Evolutionary conservation across 2,113 vertebrate species (phyloP), one percentile per base, ranked within the genome.

Genomic region (Alexandromys fortis): DNA sequence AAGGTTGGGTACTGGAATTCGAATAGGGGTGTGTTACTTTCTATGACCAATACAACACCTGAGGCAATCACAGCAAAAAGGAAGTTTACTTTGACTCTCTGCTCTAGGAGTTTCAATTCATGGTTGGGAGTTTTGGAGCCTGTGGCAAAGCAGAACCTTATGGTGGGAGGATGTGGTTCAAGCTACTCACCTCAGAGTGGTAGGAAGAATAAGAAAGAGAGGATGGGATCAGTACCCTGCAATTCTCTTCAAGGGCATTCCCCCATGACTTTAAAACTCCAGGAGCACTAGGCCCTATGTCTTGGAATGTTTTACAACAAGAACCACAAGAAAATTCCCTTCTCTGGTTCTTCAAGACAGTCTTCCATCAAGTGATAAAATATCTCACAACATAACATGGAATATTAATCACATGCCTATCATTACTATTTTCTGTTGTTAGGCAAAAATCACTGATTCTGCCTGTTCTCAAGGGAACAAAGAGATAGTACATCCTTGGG

Each of bases 11-110:
- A 63, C 19, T 95, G 28, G n/a, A 55, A 78, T 82, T 90, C 94
- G 87, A 95, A 17, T 89, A 95, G 30, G 28, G 2, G 26, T 85
- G 14, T 76, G 70, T 45, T 76, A 47, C 13, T 94, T 96, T 93
- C 73, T 33, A 33, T 77, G 81, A 35, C 61, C 91, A 68, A 79
- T 33, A 90, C 86, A 77, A 79, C 17, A 24, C 30, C 49, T 5
- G 4, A 81, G 21, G 45, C 12, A 52, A 75, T 82, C 17, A 63
- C 73, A 6, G 67, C 12, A 67, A 73, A 82, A 73, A 65, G 42
- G 45, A 72, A 13, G 33, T 65, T 89, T 73, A 10, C 38, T 82
- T 89, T 94, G 42, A 22, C 3, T 47, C 16, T 33, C 52, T 63
- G 7, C 38, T 72, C 72, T 38, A 78, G 67, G 58, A 55, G 42